Evolutionary conservation across 2,888 invertebrate species (phyloP), one percentile per base, ranked within the genome.

Genomic region (Thelaira solivaga): DNA sequence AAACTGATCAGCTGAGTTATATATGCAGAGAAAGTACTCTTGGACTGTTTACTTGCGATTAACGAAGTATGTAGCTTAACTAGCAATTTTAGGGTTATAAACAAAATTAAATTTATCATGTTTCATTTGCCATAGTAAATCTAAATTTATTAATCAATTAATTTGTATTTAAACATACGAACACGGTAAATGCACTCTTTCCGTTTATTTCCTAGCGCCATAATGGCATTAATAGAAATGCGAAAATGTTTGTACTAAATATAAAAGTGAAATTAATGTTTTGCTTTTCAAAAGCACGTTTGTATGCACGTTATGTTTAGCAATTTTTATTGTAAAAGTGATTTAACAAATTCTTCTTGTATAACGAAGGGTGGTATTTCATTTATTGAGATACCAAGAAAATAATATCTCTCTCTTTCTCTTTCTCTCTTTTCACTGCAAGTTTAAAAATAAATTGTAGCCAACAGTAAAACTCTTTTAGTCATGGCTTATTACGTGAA

Each of bases 401-500:
- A 49, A 29, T 51, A 59, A 65, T 45, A 29, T 55, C 16, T 47
- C 22, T 45, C n/a, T 51, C 26, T 16, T 43, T 34, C 11, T n/a
- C 4, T n/a, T n/a, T n/a, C n/a, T n/a, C 34, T n/a, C 16, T 24
- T 18, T 43, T n/a, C 26, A 41, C 10, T 43, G 39, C 29, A 36
- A 55, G 20, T 43, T 11, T 24, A 13, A 47, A 41, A 45, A 36
- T 20, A 47, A 49, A 20, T 31, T 57, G 10, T 39, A 57, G 13
- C 43, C 8, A n/a, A n/a, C n/a, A n/a, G n/a, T n/a, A n/a, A n/a
- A n/a, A n/a, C n/a, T n/a, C 49, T 67, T 65, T 76, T 64, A 57
- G 55, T n/a, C 47, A 51, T 41, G 57, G 39, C 36, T 59, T 43
- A 59, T 65, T 76, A 72, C 76, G 76, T 76, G 76, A 65, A 29